Evolutionary conservation across 1,140 invertebrate species (phyloP), one percentile per base, ranked within the genome.

Genomic region (Caenorhabditis remanei): DNA sequence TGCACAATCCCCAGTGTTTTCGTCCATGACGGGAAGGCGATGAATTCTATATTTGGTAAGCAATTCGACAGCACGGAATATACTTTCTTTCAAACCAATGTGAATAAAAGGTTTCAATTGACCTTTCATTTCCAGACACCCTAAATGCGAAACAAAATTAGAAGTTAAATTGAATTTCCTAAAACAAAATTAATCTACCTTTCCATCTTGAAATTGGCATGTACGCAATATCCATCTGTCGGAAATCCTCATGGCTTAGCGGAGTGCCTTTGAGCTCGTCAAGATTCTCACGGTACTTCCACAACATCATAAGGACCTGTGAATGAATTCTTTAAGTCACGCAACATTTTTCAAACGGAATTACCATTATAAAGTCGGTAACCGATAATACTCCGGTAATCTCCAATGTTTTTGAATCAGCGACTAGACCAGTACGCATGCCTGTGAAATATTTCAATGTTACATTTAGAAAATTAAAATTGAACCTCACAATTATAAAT

Each of bases 361-460:
- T 19, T 85, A 85, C 84, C 84, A 85, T 85, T 21, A 85, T 85
- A 55, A 85, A 85, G 21, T 85, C 84, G 24, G 84, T 85, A 43
- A 65, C 84, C 61, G 84, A 85, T 48, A 85, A 50, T 32, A 85
- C 84, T 21, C 84, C 61, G 7, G 84, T 65, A 50, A 85, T 63
- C 56, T 67, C 46, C 24, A 63, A 67, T 16, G 55, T 85, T 50
- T 24, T 43, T 19, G 84, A 61, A 50, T 85, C 84, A 9, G 61
- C 56, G 5, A 85, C 84, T 85, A 85, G 43, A 32, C 84, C 84
- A 21, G 84, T 85, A 16, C 84, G 84, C 56, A 65, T 65, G 32
- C 56, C 84, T 85, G 43, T 50, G 50, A 50, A 46, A 79, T 24
- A 3, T 53, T 24, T 7, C 21, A 11, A 7, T n/a, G 6, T 19